Evolutionary conservation across 2,797 vertebrate genomes (phyloP).

Genomic region (Diceros bicornis): DNA sequence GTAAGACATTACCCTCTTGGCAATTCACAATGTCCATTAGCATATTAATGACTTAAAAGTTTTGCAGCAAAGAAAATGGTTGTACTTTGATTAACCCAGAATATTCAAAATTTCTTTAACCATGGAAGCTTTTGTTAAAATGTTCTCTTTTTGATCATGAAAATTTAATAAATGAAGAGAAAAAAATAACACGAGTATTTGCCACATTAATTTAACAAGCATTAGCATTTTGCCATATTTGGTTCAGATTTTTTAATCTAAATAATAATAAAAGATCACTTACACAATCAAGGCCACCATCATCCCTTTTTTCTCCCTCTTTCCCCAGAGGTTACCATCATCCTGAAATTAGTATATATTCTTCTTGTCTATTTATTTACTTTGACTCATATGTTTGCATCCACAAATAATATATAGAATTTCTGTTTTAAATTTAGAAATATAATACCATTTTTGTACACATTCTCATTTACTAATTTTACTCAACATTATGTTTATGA

Average conservation of each 20-base stretch:
- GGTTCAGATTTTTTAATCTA: background rate
- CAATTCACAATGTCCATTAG: slow-evolving; percentile 72
- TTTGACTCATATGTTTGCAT: background rate
- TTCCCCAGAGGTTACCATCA: background rate
- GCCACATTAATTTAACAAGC: slow-evolving; percentile 9
- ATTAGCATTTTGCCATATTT: background rate
- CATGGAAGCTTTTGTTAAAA: slow-evolving; percentile 38
- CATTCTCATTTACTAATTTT: background rate
- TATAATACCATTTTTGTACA: background rate
- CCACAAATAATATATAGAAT: background rate
- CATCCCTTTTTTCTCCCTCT: background rate
- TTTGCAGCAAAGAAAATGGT: slow-evolving; percentile 51
- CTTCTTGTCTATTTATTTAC: background rate
- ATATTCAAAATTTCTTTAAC: slow-evolving; percentile 36
- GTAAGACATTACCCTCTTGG: slow-evolving; percentile 72
- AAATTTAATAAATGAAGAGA: slow-evolving; percentile 9
- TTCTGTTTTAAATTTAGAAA: slow-evolving; percentile 34
- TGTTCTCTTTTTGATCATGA: background rate
- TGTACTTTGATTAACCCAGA: slow-evolving; percentile 54
- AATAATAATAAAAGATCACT: background rate
- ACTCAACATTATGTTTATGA: background rate
- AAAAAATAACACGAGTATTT: slow-evolving; percentile 9
- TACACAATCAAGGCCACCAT: background rate
- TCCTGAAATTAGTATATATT: background rate
- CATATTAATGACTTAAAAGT: slow-evolving; percentile 71